Conservation (phyloP, 2,888 invertebrate genomes). For the Tanytarsus gracilentus region DNA sequence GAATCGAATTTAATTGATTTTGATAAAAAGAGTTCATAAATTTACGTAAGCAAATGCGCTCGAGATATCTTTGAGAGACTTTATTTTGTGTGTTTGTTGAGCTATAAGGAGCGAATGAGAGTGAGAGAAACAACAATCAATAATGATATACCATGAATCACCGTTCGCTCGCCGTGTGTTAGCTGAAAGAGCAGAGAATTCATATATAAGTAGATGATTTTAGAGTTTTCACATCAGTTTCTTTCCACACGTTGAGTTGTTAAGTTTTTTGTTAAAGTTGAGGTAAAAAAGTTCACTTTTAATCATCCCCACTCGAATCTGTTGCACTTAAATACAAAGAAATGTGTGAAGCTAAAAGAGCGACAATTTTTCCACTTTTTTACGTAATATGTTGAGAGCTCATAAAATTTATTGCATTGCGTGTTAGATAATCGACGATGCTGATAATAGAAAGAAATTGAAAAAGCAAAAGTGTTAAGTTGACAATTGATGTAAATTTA, state of each 20-base stretch:
- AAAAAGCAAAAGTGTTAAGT: too few relatives aligned
- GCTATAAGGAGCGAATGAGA: not conserved
- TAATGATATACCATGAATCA: conserved; percentile 26
- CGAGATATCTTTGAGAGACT: conserved; percentile 4
- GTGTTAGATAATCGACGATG: too few relatives aligned
- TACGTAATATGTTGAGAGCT: too few relatives aligned
- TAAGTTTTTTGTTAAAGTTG: conserved; percentile 10
- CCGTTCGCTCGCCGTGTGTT: conserved; percentile 9
- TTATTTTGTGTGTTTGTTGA: too few relatives aligned
- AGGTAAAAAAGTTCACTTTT: not conserved
- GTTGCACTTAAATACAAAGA: too few relatives aligned
- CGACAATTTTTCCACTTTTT: too few relatives aligned
- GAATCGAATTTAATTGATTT: too few relatives aligned
- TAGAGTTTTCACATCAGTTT: conserved; percentile 26
- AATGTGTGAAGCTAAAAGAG: too few relatives aligned
- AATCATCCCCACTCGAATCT: not conserved
- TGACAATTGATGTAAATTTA: too few relatives aligned
- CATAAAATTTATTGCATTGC: too few relatives aligned
- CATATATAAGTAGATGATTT: conserved; percentile 27
- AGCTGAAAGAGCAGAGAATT: conserved; percentile 27
- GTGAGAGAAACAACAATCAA: not conserved
- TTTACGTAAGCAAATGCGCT: conserved; percentile 28
- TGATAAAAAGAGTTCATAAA: too few relatives aligned
- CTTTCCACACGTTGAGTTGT: conserved; percentile 23
- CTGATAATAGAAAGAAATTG: too few relatives aligned